Evolutionary conservation across 2,113 vertebrate species (phyloP), one percentile per base, ranked within the genome.

Genomic region (Eulemur macaco): DNA sequence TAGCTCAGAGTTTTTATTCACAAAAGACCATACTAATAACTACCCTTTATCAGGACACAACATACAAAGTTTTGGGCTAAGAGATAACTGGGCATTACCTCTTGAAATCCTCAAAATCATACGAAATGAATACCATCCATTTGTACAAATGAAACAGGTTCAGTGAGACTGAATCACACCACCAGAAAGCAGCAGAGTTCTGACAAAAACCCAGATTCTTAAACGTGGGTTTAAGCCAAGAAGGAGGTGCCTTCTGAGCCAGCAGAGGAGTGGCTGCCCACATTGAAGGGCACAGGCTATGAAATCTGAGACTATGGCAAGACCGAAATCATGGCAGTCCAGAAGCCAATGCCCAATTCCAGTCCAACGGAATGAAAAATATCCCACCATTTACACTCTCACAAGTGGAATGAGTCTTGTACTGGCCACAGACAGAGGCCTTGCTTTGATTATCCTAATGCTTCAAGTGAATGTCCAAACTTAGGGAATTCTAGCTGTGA

Each of bases 351-450:
- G 80, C 89, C 20, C 98, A 99, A 23, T 98, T 99, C 96, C 99
- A 99, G 96, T 99, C 99, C 96, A 99, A 99, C 98, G 99, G 99
- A 60, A 93, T 99, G 92, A 98, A 99, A 84, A 99, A 96, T 98
- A 99, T 98, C 99, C 99, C 98, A 99, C 99, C 93, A 91, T 99
- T 66, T 99, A 99, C 54, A 99, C 99, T 63, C 97, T 98, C 20
- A 94, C 69, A 73, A 99, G 99, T 96, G 99, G 99, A 97, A 99
- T 99, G 92, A 99, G 99, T 87, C 99, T 98, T 97, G 99, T 99
- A 69, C 68, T 99, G 98, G 99, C 98, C 82, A 99, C 99, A 0
- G 99, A 99, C 58, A 73, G 98, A n/a, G 54, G 95, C 52, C 8
- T 99, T 82, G 96, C 98, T 68, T 94, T 98, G 88, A 95, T 99